Evolutionary conservation across 1,140 invertebrate genomes (phyloP), one percentile per base, ranked within the genome.

Genomic region (Magallana gigas): DNA sequence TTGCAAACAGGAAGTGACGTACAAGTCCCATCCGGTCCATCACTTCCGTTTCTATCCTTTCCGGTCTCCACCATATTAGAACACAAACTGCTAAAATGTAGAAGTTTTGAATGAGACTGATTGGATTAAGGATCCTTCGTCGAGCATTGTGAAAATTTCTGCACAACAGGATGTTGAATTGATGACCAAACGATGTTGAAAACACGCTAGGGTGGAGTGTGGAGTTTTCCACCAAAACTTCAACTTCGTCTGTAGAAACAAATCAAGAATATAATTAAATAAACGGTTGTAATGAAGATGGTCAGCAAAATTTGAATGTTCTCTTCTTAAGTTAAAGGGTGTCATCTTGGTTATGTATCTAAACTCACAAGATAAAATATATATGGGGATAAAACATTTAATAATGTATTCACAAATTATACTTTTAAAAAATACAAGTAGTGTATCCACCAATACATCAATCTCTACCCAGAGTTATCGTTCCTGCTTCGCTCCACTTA

Each of bases 111-210:
- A 89, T 62, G 8, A 89, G 18, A 18, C 88, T 85, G 2, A 86
- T 76, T 2, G 85, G 88, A 62, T 82, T 80, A 8, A 89, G n/a
- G 36, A 89, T 87, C 23, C 88, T 6, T n/a, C 88, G 85, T 23
- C 88, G 64, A 14, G 88, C 85, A 87, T 87, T 86, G 57, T 84
- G 59, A 48, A 89, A 86, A 59, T 89, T 89, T 18, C 96, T 18
- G 23, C 23, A 8, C 8, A 76, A 6, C 68, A 76, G 68, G 29
- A 85, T 59, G 16, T 7, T 36, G 16, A 90, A 58, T 58, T 90
- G 89, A 59, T 87, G 86, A 58, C 82, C 88, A 68, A 83, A 90
- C 1, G 89, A 85, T 14, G 87, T 87, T 56, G 36, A 18, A 29
- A 62, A 87, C 14, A 8, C 2, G 16, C 5, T 8, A 18, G 56